Percentiles rank a stretch among this genome's conserved stretches.
Conservation (phyloP, 2,113 vertebrate genomes). For the Amazona guildingii region DNA sequence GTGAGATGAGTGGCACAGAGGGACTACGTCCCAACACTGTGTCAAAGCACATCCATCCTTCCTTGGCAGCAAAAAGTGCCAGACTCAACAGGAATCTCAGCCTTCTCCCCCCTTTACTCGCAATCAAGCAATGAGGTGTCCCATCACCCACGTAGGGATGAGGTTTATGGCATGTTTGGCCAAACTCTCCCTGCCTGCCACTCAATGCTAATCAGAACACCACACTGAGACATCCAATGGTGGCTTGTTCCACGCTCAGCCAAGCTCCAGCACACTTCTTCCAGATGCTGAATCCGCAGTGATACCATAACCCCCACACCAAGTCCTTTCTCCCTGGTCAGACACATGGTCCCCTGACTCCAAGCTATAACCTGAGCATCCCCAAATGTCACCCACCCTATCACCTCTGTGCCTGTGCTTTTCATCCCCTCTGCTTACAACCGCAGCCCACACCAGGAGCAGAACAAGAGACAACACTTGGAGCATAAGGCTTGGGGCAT, state of each 20-base stretch:
- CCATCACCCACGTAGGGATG: background rate
- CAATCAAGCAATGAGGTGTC: background rate
- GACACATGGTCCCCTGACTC: fast-evolving
- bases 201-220: background rate
- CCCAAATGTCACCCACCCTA: background rate
- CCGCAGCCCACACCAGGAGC: background rate
- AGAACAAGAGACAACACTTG: background rate
- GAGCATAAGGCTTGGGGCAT: background rate
- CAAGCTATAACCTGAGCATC: background rate
- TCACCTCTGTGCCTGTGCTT: background rate
- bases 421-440: background rate
- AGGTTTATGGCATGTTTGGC: background rate
- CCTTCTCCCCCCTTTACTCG: background rate
- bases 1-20: background rate
- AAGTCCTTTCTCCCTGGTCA: background rate
- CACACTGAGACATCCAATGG: fast-evolving
- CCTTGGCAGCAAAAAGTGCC: background rate
- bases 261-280: background rate
- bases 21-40: background rate
- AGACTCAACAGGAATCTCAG: background rate
- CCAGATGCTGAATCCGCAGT: background rate
- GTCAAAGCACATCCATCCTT: fast-evolving
- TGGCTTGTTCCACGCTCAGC: background rate
- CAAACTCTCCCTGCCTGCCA: background rate
- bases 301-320: fast-evolving